Base-by-base conservation (phyloP, 2,888 invertebrate genomes). In the Scaeva pyrastri region DNA sequence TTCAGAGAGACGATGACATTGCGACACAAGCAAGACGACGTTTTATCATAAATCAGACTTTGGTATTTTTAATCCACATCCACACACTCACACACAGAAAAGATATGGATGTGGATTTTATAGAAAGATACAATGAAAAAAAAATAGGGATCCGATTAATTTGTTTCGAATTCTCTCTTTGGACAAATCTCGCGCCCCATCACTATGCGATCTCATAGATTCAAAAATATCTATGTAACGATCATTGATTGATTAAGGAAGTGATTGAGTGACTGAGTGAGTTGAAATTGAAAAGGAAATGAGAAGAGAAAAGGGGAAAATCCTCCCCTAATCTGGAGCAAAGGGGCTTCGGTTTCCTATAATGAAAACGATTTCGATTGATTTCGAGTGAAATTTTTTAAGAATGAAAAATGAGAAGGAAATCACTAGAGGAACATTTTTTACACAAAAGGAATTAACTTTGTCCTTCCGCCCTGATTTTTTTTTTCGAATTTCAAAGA, bases 31-130 rank as follows among this genome's bases (percentile, higher is more conserved):
- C 76, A 50, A 56, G n/a, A 77, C 77, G 84, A 81, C 88, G 88
- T 88, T 88, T 88, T 88, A 88, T 88, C 88, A 88, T 88, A 88
- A 88, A 88, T 88, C 88, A 88, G 88, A 79, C 87, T 88, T 88
- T 71, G 72, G 11, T 36, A 21, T 66, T 86, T 86, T 86, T 86
- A 86, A 86, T 86, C 86, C 82, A 85, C 70, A 74, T 23, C 6
- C 45, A 74, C 31, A 70, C 71, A 77, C 62, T 52, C 31, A 60
- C 14, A 43, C 21, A 36, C 43, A 64, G 39, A 45, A 10, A 76
- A 3, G 48, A 36, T 5, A 21, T 12, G 2, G 58, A 45, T 31
- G 31, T 31, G 45, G 43, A 64, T 60, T 60, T 60, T n/a, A 11
- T 8, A 45, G 16, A 8, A 26, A 10, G 26, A 62, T 21, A 14